Evolutionary conservation across 2,113 vertebrate species (phyloP), one percentile per base, ranked within the genome.

Genomic region (Spea multiplicata): DNA sequence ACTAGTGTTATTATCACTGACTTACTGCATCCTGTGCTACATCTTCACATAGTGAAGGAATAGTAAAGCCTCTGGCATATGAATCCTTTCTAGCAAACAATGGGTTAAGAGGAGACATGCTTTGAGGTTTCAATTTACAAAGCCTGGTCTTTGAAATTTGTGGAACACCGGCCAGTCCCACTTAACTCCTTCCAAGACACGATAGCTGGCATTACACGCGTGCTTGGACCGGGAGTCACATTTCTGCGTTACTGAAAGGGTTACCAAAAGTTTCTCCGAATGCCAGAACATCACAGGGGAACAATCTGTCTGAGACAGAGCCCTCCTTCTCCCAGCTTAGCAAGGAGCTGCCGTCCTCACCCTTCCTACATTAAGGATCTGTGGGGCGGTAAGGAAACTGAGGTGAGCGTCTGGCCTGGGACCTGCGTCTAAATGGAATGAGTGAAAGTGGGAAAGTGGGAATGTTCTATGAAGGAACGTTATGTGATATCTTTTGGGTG

Each of bases 221-320:
- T 16, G 7, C 16, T 8, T n/a, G 44, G 64, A 30, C 30, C 2
- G 30, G 55, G 55, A 9, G 16, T 45, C 47, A 52, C 53, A 77
- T 77, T 70, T 67, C 66, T 77, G 53, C 50, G 67, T 53, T 3
- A 8, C 57, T 30, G 75, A 70, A 77, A 62, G 75, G 17, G 75
- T 77, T 77, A 70, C 16, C 14, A 69, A 55, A 46, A 14, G 66
- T 61, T 44, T 7, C 53, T 59, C 50, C 3, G 13, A 70, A 44
- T 77, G 75, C 75, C 66, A 77, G n/a, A 50, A 62, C 61, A 77
- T 70, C 49, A 10, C 67, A 70, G 50, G 44, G 75, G 62, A 77
- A 77, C 66, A 69, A 76, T 16, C 44, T 70, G 66, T 69, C 75
- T 69, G 9, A 61, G 75, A 30, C 74, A 13, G 50, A 76, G 53